Evolutionary conservation across 1,140 invertebrate species (phyloP), one percentile per base, ranked within the genome.

Genomic region (Drosophila mayri): DNA sequence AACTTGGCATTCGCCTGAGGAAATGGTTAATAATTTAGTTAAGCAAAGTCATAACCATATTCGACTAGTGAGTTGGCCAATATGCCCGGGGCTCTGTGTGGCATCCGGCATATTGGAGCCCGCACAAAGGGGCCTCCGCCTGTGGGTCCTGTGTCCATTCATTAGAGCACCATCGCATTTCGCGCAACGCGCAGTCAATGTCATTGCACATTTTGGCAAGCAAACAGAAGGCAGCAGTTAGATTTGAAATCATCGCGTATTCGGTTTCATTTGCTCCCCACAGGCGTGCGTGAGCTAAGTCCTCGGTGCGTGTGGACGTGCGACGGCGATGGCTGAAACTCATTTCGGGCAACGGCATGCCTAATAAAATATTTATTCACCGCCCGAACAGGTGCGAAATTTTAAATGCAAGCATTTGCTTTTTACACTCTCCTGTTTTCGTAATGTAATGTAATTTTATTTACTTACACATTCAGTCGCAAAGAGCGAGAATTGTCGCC

Each of bases 311-410:
- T 67, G 22, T 16, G 46, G 37, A 63, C 55, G 76, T 54, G 73
- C 37, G 25, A 3, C 38, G 11, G n/a, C 16, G 58, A 22, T 38
- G 66, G 43, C 43, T 52, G 52, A 77, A 85, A 77, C 72, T 80
- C 72, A 85, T 80, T 80, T 76, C 41, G 41, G 43, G 43, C 44
- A 60, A 61, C 58, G 44, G 54, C 16, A 40, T 22, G 59, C 67
- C 75, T 81, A 85, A 85, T 85, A 76, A 85, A 84, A 84, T 84
- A 84, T 84, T 84, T 84, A 84, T 77, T 81, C 60, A 52, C 65
- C 64, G 58, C 61, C 62, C 50, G 55, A 84, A 62, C 81, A 85
- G 81, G 77, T 84, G 81, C 67, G 67, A 84, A 81, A 64, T 84
- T 77, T 85, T 64, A 68, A 85, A 84, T 85, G 73, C 62, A 72